These are phyloP conservation scores for Gymnogyps californianus DNA, from an alignment of 2,113 vertebrate genomes.

Conservation along the genomic window DNA sequence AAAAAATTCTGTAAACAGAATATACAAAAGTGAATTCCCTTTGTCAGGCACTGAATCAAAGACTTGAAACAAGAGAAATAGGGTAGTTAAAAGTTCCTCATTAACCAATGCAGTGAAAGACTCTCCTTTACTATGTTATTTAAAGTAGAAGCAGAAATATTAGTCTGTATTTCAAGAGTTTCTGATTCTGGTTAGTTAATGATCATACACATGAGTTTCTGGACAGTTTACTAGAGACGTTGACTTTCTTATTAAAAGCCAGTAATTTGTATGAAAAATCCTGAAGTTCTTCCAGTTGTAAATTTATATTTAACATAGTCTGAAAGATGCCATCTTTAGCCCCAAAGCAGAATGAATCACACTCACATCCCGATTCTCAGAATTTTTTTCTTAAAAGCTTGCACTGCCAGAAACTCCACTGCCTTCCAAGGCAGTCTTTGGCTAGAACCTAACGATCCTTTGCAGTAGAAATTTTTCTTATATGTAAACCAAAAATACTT, in stretches of 20 bases:
- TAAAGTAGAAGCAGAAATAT: background rate
- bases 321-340: background rate
- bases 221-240: background rate
- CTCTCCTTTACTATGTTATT: background rate
- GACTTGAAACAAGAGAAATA: background rate
- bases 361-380: background rate
- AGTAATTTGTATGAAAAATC: background rate
- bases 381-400: background rate
- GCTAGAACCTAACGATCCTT: background rate
- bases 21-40: background rate
- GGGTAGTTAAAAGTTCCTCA: background rate
- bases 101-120: background rate
- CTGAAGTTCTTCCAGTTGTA: background rate
- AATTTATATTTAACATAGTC: background rate
- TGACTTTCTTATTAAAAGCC: background rate
- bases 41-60: background rate
- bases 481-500: background rate
- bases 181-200: background rate
- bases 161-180: background rate
- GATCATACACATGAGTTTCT: background rate
- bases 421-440: background rate
- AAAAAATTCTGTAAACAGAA: background rate
- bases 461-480: background rate
- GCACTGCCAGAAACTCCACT: background rate
- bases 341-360: background rate